Conservation (phyloP, 2,797 vertebrate species). For the Eulemur albifrons region DNA sequence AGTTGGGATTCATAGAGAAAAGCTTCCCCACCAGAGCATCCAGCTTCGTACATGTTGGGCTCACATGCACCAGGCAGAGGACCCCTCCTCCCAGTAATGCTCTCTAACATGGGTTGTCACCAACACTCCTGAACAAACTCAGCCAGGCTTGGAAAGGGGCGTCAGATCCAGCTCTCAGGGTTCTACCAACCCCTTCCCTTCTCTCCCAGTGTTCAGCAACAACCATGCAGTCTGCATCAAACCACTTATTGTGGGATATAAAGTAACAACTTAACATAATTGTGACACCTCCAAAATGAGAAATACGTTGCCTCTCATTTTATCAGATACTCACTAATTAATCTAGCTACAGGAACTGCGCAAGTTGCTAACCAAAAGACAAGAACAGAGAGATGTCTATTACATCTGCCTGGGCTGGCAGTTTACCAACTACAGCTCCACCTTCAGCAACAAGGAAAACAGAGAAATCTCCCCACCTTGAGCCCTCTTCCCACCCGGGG, state of each 20-base stretch:
- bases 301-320: background rate
- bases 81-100: fast-evolving
- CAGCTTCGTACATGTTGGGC: background rate
- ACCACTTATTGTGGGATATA: background rate
- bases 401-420: slow-evolving; percentile 37
- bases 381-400: slow-evolving; percentile 49
- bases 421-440: slow-evolving; percentile 11
- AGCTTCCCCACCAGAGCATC: background rate
- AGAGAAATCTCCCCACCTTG: background rate
- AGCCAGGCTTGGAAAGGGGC: background rate
- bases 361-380: background rate
- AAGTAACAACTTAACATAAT: background rate
- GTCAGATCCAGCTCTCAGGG: background rate
- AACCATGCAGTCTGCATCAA: background rate
- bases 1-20: background rate
- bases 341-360: background rate
- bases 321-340: background rate
- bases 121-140: background rate
- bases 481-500: no score
- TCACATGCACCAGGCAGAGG: fast-evolving
- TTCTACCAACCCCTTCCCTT: background rate
- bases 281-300: slow-evolving; percentile 35
- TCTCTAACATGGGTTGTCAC: background rate
- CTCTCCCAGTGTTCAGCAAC: background rate
- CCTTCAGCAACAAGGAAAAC: slow-evolving; percentile 38